Evolutionary conservation across 2,888 invertebrate genomes (phyloP).

Genomic region (Thymelicus acteon): DNA sequence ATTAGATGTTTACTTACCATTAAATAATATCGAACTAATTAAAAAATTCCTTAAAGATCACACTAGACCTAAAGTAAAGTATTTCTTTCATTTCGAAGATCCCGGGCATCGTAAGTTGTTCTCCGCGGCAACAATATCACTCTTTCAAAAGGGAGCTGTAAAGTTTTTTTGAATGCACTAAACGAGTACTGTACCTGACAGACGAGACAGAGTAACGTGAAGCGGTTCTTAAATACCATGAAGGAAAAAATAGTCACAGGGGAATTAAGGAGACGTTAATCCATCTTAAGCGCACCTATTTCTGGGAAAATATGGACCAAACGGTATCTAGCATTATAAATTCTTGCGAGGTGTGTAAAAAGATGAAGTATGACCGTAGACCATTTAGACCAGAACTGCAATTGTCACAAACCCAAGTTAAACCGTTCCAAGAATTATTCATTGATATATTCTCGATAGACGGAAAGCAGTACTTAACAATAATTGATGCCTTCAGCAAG

Average conservation of each 20-base stretch:
- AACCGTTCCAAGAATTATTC: conserved; percentile 14
- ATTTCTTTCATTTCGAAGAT: conserved; percentile 45
- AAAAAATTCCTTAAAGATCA: conserved; percentile 41
- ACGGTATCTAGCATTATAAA: conserved; percentile 42
- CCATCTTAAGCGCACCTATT: conserved; percentile 22
- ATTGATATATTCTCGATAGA: conserved; percentile 6
- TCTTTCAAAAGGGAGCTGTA: conserved; percentile 44
- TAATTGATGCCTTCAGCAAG: conserved; percentile 47
- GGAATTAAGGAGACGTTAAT: conserved; percentile 36
- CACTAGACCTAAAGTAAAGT: conserved; percentile 31
- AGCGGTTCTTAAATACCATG: conserved; percentile 31
- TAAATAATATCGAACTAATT: conserved; percentile 33
- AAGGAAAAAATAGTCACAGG: conserved; percentile 35
- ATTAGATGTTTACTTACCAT: conserved; percentile 34
- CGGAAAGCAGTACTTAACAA: conserved; percentile 3
- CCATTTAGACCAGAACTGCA: conserved; percentile 33
- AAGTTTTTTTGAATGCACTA: conserved; percentile 46
- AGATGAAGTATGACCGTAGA: conserved; percentile 41
- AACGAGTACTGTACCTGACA: conserved; percentile 39
- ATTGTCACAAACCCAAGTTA: conserved; percentile 34
- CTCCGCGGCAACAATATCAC: conserved; percentile 15
- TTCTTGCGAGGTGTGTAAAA: conserved; percentile 44
- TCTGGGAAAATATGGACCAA: conserved; percentile 40
- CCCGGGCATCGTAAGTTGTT: conserved; percentile 37
- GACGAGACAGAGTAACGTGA: conserved; percentile 34